Base-by-base conservation (phyloP, 2,113 vertebrate genomes). In the Larimichthys crocea region DNA sequence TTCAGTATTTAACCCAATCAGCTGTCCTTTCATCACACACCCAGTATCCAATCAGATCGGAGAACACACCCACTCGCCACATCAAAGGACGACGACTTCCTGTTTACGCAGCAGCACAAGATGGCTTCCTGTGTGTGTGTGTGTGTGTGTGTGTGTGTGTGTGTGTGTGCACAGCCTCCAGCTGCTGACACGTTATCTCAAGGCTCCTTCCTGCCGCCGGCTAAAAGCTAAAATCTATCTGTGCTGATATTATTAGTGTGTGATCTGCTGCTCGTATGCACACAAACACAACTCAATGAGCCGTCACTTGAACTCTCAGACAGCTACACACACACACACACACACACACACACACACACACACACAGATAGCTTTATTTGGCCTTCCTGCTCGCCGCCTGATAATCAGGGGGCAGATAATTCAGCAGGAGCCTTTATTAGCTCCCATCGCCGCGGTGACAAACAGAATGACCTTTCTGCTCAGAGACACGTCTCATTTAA, bases 401-500 rank as follows among this genome's bases (percentile, higher is more conserved):
- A 88, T 86, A 82, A 84, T 86, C 69, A 83, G 69, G 10, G 22
- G 2, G 16, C 65, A 69, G 79, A 86, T 84, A 52, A 55, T 69
- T 75, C 76, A 17, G 79, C 76, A n/a, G 79, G 49, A 79, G 75
- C 72, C 72, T 69, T 84, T 85, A 82, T 82, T 80, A 84, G 68
- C 78, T 24, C 42, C 24, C 26, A 24, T 24, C 24, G 24, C 24
- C 24, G n/a, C 75, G 40, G 42, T 9, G 24, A 63, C 75, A 50
- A 84, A 83, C 73, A 83, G 26, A 17, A 49, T 75, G 76, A 85
- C 79, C 82, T 84, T 80, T 85, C 35, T 11, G 26, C 74, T 61
- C 44, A 49, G 2, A 84, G 42, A 62, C 57, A 67, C 71, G 9
- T 80, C 81, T 86, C 29, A 56, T 77, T 82, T 31, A 71, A 8